Conservation (phyloP, 2,888 invertebrate species). For the Heliconius hortense region DNA sequence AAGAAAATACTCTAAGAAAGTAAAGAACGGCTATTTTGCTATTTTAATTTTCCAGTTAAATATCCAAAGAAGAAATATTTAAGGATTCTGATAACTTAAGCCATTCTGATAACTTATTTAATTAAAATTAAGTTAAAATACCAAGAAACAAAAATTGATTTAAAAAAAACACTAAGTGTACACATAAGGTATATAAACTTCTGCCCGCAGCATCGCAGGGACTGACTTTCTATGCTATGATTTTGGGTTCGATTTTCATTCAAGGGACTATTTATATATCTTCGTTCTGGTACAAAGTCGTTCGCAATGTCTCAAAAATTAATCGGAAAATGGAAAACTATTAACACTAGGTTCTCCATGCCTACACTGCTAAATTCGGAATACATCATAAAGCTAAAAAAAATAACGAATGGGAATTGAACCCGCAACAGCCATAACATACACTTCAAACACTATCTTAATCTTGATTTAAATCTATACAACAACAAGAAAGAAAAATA, state of each 20-base stretch:
- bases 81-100: not conserved
- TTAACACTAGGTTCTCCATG: not conserved
- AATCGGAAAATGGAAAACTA: too few species aligned
- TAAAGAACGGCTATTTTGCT: not conserved
- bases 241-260: not conserved
- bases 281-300: not conserved
- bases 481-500: not conserved
- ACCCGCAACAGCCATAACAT: not conserved
- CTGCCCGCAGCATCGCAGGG: too few species aligned
- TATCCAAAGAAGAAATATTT: not conserved
- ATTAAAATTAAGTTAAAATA: not conserved
- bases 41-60: not conserved
- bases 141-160: not conserved
- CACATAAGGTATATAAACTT: too few species aligned
- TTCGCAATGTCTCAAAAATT: not conserved
- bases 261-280: not conserved
- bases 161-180: too few species aligned
- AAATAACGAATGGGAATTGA: not conserved
- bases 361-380: not conserved
- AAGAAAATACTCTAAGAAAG: not conserved
- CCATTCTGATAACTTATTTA: not conserved
- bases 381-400: too few species aligned
- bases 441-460: not conserved
- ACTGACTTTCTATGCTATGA: not conserved
- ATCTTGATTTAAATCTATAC: too few species aligned